Evolutionary conservation across 2,113 vertebrate genomes (phyloP), one percentile per base, ranked within the genome.

Genomic region (Aphyosemion australe): DNA sequence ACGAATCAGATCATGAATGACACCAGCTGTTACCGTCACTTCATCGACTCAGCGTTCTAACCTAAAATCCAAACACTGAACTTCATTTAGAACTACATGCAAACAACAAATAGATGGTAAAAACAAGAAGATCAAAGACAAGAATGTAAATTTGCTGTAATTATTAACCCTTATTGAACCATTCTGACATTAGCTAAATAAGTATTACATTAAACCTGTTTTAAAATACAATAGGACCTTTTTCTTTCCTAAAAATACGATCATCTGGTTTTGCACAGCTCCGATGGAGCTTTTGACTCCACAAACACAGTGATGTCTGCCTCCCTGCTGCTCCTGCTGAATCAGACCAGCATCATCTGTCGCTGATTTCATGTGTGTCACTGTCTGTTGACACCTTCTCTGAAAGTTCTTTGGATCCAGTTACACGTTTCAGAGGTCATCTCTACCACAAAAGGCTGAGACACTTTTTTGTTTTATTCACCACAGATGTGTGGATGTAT

Each of bases 391-490:
- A 32, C 26, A n/a, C 16, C 45, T 18, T 48, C 61, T 47, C 62
- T 46, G 26, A 26, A 26, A 26, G 26, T 48, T 18, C 26, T 53
- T 55, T 12, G 48, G 43, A 58, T 45, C 18, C 20, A 68, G 15
- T 64, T 41, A 59, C 42, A 54, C 16, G 14, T 66, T 55, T 47
- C 1, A 41, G 26, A 69, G 62, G 45, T 14, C 0, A 1, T 18
- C 15, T n/a, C 15, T n/a, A 50, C 41, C 34, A 26, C 26, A 2
- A 2, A 5, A 26, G 26, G 26, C 26, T 26, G 26, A 26, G 5
- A 26, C 26, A 26, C 26, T 26, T 26, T 72, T 37, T 56, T 78
- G 54, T 67, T 69, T 71, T 48, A 80, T 63, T 63, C 18, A 66
- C 26, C 26, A 2, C 26, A 26, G 26, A 26, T 26, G 26, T 59